phyloP scores from a whole-genome alignment of 53 echinoderm and acorn worm species.

The Mesocentrotus franciscanus region DNA sequence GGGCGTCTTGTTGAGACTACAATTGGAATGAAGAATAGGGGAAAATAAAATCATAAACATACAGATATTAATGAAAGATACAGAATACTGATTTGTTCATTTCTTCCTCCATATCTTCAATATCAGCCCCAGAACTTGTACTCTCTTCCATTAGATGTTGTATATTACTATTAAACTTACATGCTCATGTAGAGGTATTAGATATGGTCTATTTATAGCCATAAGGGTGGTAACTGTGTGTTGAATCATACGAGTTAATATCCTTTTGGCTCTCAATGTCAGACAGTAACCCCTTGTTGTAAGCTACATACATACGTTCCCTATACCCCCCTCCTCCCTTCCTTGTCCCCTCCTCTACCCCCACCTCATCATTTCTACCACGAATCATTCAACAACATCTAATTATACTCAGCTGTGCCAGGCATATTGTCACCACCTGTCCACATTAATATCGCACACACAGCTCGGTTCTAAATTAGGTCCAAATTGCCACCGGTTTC shows the following conservation, averaged over 20 bases:
- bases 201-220: too few species aligned
- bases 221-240: too few species aligned
- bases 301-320: neutral
- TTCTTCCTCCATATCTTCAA: neutral
- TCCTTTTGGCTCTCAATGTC: too few species aligned
- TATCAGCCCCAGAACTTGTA: too few species aligned
- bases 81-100: too few species aligned
- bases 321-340: neutral
- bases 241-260: too few species aligned
- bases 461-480: conserved; percentile 32
- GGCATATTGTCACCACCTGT: conserved; percentile 47
- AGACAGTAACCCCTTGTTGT: too few species aligned
- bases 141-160: too few species aligned
- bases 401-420: conserved; percentile 3
- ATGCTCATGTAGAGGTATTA: too few species aligned
- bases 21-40: neutral
- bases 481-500: conserved; percentile 4
- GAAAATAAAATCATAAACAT: too few species aligned
- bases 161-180: too few species aligned
- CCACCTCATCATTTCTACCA: neutral
- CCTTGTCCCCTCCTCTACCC: neutral
- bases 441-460: conserved; percentile 19
- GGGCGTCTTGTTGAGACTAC: conserved; percentile 89
- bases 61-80: neutral
- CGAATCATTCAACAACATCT: conserved; percentile 17